A percentile compares a stretch with the other conserved stretches of the same genome.
Evolutionary conservation across 2,797 vertebrate genomes (phyloP).

Genomic region (Meda fulgida): DNA sequence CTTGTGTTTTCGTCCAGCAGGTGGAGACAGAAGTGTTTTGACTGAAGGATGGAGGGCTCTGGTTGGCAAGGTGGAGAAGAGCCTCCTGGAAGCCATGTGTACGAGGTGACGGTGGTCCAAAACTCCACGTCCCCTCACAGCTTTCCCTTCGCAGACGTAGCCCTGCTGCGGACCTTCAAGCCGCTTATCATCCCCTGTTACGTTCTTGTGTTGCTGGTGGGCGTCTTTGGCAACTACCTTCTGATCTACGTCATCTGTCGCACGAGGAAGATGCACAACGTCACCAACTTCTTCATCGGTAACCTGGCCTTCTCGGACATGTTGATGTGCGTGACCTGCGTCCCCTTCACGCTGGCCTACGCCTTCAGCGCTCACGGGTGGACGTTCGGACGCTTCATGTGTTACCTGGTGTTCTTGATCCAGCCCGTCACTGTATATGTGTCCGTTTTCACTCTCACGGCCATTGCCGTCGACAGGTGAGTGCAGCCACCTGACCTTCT

Average conservation of each 20-base stretch:
- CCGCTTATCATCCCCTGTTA: constrained; percentile 80
- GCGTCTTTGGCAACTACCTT: constrained; percentile 86
- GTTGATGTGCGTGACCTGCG: constrained; percentile 85
- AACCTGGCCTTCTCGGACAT: constrained; percentile 90
- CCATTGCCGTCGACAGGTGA: constrained; percentile 85
- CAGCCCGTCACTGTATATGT: constrained; percentile 87
- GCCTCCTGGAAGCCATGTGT: constrained; percentile 48
- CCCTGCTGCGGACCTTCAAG: constrained; percentile 75
- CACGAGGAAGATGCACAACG: constrained; percentile 84
- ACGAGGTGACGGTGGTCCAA: constrained; percentile 67
- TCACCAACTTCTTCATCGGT: constrained; percentile 88
- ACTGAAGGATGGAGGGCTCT: constrained; percentile 69
- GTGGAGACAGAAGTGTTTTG: neutral
- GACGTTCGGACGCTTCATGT: constrained; percentile 86
- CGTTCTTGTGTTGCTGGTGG: constrained; percentile 77
- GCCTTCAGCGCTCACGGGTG: constrained; percentile 87
- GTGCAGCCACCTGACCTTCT: constrained; percentile 50
- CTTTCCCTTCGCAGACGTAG: constrained; percentile 76
- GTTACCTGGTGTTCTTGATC: constrained; percentile 84
- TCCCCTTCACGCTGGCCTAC: constrained; percentile 86
- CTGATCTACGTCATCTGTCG: constrained; percentile 85
- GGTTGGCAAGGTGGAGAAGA: constrained; percentile 49
- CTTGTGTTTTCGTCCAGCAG: constrained; percentile 17
- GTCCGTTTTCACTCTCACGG: constrained; percentile 87
- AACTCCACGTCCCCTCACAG: constrained; percentile 70